Percentiles rank a stretch among this genome's conserved stretches.
Conservation (phyloP, 2,797 vertebrate species). For the Podargus strigoides region DNA sequence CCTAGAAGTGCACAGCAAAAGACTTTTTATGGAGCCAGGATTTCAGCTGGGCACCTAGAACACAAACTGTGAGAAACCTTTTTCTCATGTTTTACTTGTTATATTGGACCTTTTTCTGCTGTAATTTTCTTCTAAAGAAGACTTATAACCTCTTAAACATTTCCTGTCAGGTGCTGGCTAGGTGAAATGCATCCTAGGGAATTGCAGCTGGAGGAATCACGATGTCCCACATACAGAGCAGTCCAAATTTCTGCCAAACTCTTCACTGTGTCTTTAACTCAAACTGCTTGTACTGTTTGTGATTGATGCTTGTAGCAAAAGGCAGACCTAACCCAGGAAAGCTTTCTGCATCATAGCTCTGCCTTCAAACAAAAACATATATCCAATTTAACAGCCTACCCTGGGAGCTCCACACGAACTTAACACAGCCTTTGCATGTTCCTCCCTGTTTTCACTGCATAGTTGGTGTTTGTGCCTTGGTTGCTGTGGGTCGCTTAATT, state of each 20-base stretch:
- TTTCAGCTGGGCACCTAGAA: neutral
- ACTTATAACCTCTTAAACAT: constrained; percentile 40
- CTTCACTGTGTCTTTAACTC: constrained; percentile 37
- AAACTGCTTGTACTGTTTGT: constrained; percentile 12
- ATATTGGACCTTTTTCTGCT: neutral
- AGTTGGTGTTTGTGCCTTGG: neutral
- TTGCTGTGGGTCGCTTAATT: neutral
- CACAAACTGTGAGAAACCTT: neutral
- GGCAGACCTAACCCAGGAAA: neutral
- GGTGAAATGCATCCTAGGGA: constrained; percentile 17
- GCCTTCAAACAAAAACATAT: constrained; percentile 15
- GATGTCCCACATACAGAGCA: neutral
- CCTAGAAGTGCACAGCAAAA: neutral
- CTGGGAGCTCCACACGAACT: neutral
- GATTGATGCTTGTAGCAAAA: constrained; percentile 1
- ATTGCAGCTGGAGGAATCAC: constrained; percentile 20
- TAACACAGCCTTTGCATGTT: neutral
- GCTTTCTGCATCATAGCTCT: neutral
- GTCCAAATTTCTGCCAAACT: constrained; percentile 42
- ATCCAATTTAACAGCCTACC: constrained; percentile 8
- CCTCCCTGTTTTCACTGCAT: neutral
- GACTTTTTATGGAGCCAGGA: neutral
- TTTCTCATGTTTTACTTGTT: constrained; percentile 4
- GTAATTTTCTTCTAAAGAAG: constrained; percentile 49
- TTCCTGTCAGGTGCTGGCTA: constrained; percentile 11